Evolutionary conservation across 2,113 vertebrate species (phyloP).

Genomic region (Fregata magnificens): DNA sequence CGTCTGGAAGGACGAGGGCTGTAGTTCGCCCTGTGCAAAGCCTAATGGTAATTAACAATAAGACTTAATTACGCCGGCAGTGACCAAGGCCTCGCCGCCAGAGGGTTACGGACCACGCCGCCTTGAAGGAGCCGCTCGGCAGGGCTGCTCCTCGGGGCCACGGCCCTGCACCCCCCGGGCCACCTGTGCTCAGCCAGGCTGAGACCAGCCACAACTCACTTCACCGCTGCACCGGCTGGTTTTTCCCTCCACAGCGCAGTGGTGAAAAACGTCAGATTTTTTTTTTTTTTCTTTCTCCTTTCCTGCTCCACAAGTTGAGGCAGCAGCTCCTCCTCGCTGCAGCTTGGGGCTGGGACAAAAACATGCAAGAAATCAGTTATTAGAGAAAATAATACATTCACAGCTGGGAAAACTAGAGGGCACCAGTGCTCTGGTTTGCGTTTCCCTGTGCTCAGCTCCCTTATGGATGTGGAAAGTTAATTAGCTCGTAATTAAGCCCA

Average conservation of each 20-base stretch:
- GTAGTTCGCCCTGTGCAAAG: not conserved
- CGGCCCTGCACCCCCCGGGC: no score
- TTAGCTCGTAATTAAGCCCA: not conserved
- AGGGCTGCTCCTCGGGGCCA: not conserved
- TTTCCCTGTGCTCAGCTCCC: not conserved
- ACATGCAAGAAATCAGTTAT: accelerated
- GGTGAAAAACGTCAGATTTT: accelerated
- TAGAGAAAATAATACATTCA: no score
- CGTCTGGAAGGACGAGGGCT: accelerated
- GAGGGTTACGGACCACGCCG: accelerated
- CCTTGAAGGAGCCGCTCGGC: not conserved
- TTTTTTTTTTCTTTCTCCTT: not conserved
- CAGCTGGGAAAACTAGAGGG: not conserved
- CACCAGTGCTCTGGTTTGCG: not conserved
- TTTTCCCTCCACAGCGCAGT: accelerated
- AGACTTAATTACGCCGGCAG: not conserved
- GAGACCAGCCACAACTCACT: not conserved
- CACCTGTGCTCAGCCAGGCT: not conserved
- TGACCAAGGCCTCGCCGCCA: not conserved
- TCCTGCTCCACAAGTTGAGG: not conserved
- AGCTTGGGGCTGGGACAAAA: not conserved
- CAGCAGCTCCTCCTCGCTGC: not conserved
- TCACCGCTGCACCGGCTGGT: accelerated
- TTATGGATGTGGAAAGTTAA: not conserved
- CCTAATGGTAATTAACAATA: not conserved